A percentile compares a stretch with the other conserved stretches of the same genome.
Conservation (phyloP, 1,140 invertebrate genomes). For the Euura saliciscinereae region DNA sequence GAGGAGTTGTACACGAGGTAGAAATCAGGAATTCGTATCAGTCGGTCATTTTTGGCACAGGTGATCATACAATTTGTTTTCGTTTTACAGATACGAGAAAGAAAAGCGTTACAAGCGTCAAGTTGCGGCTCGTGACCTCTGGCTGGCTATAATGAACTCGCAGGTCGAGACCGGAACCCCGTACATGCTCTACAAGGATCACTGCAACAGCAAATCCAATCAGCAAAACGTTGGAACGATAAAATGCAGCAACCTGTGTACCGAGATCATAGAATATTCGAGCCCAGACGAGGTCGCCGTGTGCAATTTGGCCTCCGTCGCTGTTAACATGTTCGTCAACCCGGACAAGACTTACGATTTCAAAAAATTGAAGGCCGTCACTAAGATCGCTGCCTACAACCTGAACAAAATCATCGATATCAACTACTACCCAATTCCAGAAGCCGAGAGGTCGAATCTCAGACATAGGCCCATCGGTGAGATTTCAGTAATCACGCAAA, state of each 20-base stretch:
- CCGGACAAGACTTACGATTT: conserved; percentile 87
- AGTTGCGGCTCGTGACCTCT: conserved; percentile 87
- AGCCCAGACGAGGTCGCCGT: conserved; percentile 94
- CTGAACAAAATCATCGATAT: conserved; percentile 98
- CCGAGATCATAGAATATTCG: conserved; percentile 96
- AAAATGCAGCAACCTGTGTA: conserved; percentile 97
- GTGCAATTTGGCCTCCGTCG: conserved; percentile 98
- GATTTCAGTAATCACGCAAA: conserved; percentile 42
- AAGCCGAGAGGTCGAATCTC: conserved; percentile 88
- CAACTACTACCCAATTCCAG: conserved; percentile 94
- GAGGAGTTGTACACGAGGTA: conserved; percentile 85
- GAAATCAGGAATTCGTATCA: conserved; percentile 23
- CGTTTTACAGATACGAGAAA: conserved; percentile 76
- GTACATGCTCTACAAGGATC: conserved; percentile 98
- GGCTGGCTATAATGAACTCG: conserved; percentile 93
- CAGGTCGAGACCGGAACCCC: conserved; percentile 99
- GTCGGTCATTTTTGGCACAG: conserved; percentile 8
- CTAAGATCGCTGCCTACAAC: conserved; percentile 90
- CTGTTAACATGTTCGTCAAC: conserved; percentile 95
- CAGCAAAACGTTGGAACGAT: conserved; percentile 99
- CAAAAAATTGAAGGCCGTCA: conserved; percentile 83
- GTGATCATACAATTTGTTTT: background rate
- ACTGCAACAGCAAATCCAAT: conserved; percentile 97
- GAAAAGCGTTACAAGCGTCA: conserved; percentile 78
- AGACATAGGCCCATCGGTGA: conserved; percentile 90